Evolutionary conservation across 2,113 vertebrate genomes (phyloP), one percentile per base, ranked within the genome.

Genomic region (Notothenia rossii): DNA sequence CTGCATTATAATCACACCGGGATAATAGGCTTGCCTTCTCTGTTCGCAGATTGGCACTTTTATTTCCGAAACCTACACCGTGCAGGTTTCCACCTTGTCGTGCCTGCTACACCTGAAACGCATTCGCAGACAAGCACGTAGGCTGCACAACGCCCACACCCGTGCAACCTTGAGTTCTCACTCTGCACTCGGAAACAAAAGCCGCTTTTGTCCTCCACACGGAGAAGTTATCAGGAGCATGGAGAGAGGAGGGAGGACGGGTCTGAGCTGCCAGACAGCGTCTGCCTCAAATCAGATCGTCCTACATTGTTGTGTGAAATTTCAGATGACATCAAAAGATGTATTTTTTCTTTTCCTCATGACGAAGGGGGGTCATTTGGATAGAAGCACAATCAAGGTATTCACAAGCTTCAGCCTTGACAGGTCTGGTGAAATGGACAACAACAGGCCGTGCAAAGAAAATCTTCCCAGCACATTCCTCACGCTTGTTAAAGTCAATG

Each of bases 271-370:
- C 89, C 88, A 91, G 94, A 93, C 90, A 74, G 75, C 49, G 81
- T 86, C 91, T 75, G 89, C 86, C 86, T 83, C 89, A 82, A 92
- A 94, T 94, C 93, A 94, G 89, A 94, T 94, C 86, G 66, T 89
- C 81, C 84, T 63, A 84, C 79, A 87, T 89, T 92, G 92, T 92
- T 92, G 91, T 91, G 92, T 91, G 94, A 94, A 94, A 94, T 94
- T 91, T 92, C 79, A 94, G 91, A 89, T 90, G 89, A 93, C 90
- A 92, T 93, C 88, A 93, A 92, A 93, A 90, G 87, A 81, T 86
- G 72, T 87, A 90, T 73, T 78, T 58, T 81, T 86, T 82, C 83
- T 62, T 43, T 20, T 40, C 65, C n/a, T 22, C 72, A 81, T 67
- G 77, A 77, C 18, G 8, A 46, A 59, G 61, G 79, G 69, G 75